Evolutionary conservation across 1,140 invertebrate species (phyloP), one percentile per base, ranked within the genome.

Genomic region (Akabosia matsudoensis): DNA sequence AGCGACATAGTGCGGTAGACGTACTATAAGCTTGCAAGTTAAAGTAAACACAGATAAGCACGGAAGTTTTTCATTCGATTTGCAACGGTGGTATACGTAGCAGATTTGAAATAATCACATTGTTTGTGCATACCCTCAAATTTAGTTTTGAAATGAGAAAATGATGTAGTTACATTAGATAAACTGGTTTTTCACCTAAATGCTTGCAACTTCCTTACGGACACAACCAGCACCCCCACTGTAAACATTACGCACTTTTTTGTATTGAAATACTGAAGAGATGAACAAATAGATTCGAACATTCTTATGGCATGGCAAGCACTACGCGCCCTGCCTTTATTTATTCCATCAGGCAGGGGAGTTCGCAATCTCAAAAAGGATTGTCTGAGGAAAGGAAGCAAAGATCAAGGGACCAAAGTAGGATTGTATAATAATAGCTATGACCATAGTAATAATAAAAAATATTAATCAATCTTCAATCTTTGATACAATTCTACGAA

Each of bases 181-280:
- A 67, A 67, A 67, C 61, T 67, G 61, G 61, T 67, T 67, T 67
- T 67, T 31, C 61, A 10, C 30, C 31, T 30, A 67, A 67, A 30
- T 67, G 31, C 31, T 67, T 30, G 31, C 61, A 67, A 67, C 61
- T 67, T 67, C 61, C 61, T 67, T 67, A 31, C 61, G 61, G 61
- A 67, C 61, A 67, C 31, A 10, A 30, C 13, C 7, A 16, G 61
- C 61, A 67, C 26, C 61, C 7, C 61, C 24, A 67, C 61, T 13
- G 61, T 10, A 30, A 22, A 13, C 7, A 31, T 67, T 67, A 30
- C 22, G 61, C 61, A 67, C 7, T 30, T 45, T 45, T 45, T 45
- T 61, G 54, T 61, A 24, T 51, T 16, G 54, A 67, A 7, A 22
- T 30, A 67, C 4, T 67, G 26, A 24, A 51, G 10, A 13, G n/a